phyloP scores from a whole-genome alignment of 2,888 invertebrate genomes.

The Melangyna quadrimaculata region DNA sequence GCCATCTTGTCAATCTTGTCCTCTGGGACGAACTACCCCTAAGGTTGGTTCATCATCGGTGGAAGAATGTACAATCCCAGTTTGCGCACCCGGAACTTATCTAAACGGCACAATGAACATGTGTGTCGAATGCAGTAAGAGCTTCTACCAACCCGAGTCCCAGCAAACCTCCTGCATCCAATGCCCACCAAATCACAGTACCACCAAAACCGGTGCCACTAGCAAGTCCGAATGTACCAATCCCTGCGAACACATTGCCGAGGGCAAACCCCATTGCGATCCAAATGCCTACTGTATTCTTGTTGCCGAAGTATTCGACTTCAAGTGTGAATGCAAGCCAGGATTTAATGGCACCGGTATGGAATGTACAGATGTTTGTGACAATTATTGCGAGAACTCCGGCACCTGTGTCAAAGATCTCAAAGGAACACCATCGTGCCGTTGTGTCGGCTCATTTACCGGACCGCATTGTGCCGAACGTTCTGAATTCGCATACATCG shows the following conservation, averaged over 20 bases:
- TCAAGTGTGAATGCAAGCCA: slow-evolving; percentile 95
- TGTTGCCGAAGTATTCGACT: slow-evolving; percentile 90
- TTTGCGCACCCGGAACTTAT: slow-evolving; percentile 91
- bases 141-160: slow-evolving; percentile 93
- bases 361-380: slow-evolving; percentile 91
- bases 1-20: slow-evolving; percentile 93
- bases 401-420: slow-evolving; percentile 93
- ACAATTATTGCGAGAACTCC: slow-evolving; percentile 93
- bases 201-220: slow-evolving; percentile 89
- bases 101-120: slow-evolving; percentile 92
- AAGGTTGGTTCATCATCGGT: slow-evolving; percentile 90
- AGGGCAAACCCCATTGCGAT: slow-evolving; percentile 92
- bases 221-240: slow-evolving; percentile 92
- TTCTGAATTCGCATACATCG: slow-evolving; percentile 97
- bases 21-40: slow-evolving; percentile 94
- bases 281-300: slow-evolving; percentile 93
- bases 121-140: slow-evolving; percentile 93
- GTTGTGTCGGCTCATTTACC: slow-evolving; percentile 95
- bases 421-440: slow-evolving; percentile 91
- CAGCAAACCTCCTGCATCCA: slow-evolving; percentile 93
- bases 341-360: slow-evolving; percentile 95
- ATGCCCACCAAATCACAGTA: slow-evolving; percentile 95
- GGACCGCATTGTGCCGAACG: slow-evolving; percentile 94
- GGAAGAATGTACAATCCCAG: slow-evolving; percentile 95
- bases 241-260: slow-evolving; percentile 90